These are phyloP conservation scores for Lepus timidus DNA, from an alignment of 2,113 vertebrate species.

Conservation along the genomic window DNA sequence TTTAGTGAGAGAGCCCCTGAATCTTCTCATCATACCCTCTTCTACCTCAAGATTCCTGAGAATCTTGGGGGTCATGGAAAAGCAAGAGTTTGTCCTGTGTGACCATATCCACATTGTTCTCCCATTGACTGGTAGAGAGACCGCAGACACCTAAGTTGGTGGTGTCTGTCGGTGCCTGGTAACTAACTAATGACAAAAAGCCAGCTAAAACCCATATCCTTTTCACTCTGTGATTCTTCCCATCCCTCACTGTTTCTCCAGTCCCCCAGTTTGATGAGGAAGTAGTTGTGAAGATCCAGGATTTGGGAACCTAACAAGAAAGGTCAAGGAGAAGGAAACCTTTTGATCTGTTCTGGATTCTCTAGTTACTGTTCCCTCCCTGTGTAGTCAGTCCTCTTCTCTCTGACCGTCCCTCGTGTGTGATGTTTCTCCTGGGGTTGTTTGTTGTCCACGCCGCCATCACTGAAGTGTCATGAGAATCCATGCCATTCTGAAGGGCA, in stretches of 20 bases:
- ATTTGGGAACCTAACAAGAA: background rate
- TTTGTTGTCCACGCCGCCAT: background rate
- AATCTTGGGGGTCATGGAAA: background rate
- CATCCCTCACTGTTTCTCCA: background rate
- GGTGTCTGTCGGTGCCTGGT: background rate
- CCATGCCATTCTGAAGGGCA: background rate
- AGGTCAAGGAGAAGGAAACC: background rate
- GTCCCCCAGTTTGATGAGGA: background rate
- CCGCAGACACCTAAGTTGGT: accelerated
- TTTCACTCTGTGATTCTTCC: background rate
- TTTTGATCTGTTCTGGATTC: background rate
- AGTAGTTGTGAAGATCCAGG: background rate
- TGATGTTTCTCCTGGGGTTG: background rate
- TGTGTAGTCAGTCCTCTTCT: background rate
- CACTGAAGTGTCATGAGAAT: background rate
- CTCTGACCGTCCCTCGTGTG: background rate
- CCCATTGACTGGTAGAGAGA: background rate
- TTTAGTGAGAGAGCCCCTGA: background rate
- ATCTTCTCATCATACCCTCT: accelerated
- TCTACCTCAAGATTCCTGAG: background rate
- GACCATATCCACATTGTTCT: background rate
- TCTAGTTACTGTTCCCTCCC: background rate
- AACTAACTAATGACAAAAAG: background rate
- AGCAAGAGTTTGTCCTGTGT: background rate
- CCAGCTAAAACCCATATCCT: background rate